Evolutionary conservation across 2,113 vertebrate genomes (phyloP).

Genomic region (Clupea harengus): DNA sequence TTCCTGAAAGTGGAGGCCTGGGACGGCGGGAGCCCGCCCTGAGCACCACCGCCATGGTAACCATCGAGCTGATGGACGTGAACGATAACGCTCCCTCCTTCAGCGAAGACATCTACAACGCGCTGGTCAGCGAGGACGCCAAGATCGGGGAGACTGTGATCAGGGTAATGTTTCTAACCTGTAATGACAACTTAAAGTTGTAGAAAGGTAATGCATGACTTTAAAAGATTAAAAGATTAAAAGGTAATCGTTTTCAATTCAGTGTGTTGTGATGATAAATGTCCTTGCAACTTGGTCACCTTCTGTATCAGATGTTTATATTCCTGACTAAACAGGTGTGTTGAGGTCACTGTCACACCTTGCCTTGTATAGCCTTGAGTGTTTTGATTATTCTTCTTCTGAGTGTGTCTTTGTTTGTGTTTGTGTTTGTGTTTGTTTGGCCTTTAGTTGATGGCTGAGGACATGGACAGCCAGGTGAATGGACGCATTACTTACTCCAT

Average conservation of each 20-base stretch:
- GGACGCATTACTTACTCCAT: slow-evolving; percentile 90
- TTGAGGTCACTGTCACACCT: not conserved
- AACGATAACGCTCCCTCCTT: slow-evolving; percentile 92
- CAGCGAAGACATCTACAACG: slow-evolving; percentile 85
- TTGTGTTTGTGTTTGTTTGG: slow-evolving; percentile 5
- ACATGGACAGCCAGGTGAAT: slow-evolving; percentile 89
- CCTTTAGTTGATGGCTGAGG: slow-evolving; percentile 87
- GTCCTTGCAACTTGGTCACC: not conserved
- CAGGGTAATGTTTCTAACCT: slow-evolving; percentile 22
- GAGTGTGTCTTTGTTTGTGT: not conserved
- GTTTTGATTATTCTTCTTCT: not conserved
- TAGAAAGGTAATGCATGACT: not conserved
- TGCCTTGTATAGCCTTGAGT: not conserved
- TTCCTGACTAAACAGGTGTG: not conserved
- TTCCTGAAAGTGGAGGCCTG: slow-evolving; percentile 91
- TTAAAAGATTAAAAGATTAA: not conserved
- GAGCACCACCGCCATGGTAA: slow-evolving; percentile 84
- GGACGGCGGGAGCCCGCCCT: slow-evolving; percentile 87
- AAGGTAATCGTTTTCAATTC: not conserved
- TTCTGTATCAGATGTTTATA: not conserved
- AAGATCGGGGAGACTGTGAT: slow-evolving; percentile 81
- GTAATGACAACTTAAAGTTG: too few relatives aligned
- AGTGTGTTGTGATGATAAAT: not conserved
- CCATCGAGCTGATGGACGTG: slow-evolving; percentile 89
- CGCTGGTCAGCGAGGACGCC: slow-evolving; percentile 88